Base-by-base conservation (phyloP, 2,797 vertebrate genomes). In the Passerculus sandwichensis region DNA sequence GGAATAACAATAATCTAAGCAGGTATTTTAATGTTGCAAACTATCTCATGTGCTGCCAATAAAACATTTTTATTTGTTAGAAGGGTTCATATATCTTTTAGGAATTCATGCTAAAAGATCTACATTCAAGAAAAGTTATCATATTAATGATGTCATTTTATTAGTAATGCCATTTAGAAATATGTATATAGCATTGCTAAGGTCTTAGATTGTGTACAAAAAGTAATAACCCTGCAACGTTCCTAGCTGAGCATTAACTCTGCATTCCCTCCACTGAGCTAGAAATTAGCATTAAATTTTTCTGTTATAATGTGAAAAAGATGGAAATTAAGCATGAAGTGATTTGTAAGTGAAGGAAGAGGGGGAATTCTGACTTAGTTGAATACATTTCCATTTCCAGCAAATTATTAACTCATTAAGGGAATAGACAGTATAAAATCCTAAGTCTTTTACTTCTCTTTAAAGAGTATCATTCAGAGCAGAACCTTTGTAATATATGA, bases 321-420 rank as follows among this genome's bases (percentile, higher is more conserved):
- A 74, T 85, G 64, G 72, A 89, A 92, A 81, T 91, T 45, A 76
- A 53, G 16, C 57, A 4, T 80, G 47, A 84, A 85, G 67, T 93
- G 60, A 92, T 71, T 91, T 75, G n/a, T 69, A 79, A 76, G 34
- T 72, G 42, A 74, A 74, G 50, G 32, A 82, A 92, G 36, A 74
- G 17, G 20, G 40, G 45, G 48, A 44, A 50, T 89, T 96, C 45
- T 84, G 80, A 64, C 84, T 92, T 74, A 83, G n/a, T 77, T 96
- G 47, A 76, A 83, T 86, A 66, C 42, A 38, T 91, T 95, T 94
- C 40, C 40, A 47, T 91, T 91, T 91, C 54, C 15, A 61, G 50
- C 66, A 96, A 89, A 90, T 96, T 73, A 76, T 89, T 89, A 84
- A 87, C 40, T 94, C 74, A 38, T 94, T 91, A 85, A 38, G 40